Base-by-base conservation (phyloP, 2,888 invertebrate genomes). In the Euproctis similis region DNA sequence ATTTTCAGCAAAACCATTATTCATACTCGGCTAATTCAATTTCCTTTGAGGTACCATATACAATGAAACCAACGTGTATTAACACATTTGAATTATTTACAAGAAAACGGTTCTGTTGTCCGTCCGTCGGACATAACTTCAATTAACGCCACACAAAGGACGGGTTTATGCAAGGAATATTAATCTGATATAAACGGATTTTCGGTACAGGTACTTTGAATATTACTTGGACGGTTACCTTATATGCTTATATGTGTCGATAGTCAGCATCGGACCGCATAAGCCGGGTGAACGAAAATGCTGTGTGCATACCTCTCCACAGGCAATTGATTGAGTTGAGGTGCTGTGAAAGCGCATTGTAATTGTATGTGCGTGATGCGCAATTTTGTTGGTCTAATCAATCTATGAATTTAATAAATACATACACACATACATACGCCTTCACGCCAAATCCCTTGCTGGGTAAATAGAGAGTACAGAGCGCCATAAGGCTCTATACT, bases 111-210 rank as follows among this genome's bases (percentile, higher is more conserved):
- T 36, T 30, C 39, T 39, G 31, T 38, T 26, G 39, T 26, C 39
- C 16, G 36, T 30, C 32, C 20, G 26, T 20, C 42, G 33, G 26
- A 52, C 53, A 46, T 59, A 53, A 59, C 58, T 65, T 59, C 65
- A 67, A 68, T 70, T 68, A 70, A 59, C 57, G 34, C 25, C 17
- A 34, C 25, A 43, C 36, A 36, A 42, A 36, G 55, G 57, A 58
- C 21, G 36, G 39, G 20, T 17, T 49, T 49, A 63, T 59, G 54
- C 50, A 33, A 35, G 41, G 19, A 4, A 19, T 56, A 34, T 26
- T 34, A 35, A 36, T 32, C 9, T 27, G 7, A 22, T n/a, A 26
- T 25, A 31, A 30, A 31, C 20, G 16, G 13, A 24, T 29, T 23
- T 30, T n/a, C 20, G 12, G 19, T 12, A 6, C 14, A 10, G 17